These are phyloP conservation scores for Mesaphorura yosii DNA, from an alignment of 1,140 invertebrate genomes.

Conservation along the genomic window DNA sequence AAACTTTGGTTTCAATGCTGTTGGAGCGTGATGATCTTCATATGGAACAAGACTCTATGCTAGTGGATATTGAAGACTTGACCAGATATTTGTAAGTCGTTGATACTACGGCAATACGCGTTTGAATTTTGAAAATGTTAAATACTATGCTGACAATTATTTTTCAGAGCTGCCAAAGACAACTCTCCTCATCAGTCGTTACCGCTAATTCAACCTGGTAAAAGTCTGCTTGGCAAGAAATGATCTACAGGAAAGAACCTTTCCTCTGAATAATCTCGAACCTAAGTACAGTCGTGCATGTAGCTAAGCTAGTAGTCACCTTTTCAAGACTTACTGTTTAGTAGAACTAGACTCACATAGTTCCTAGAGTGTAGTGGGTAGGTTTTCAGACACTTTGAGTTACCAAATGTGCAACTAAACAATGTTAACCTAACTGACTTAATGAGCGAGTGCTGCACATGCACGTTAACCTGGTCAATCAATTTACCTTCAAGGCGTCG, in stretches of 20 bases:
- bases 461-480: no score
- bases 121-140: constrained; percentile 2
- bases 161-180: constrained; percentile 31
- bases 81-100: constrained; percentile 68
- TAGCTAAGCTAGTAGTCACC: no score
- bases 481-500: no score
- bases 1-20: constrained; percentile 30
- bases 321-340: no score
- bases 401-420: no score
- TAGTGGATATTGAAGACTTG: constrained; percentile 91
- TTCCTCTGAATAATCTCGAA: background rate
- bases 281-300: no score
- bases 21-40: constrained; percentile 54
- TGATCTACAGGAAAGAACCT: constrained; percentile 9
- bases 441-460: no score
- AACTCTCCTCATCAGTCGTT: constrained; percentile 31
- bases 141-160: background rate
- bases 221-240: constrained; percentile 26
- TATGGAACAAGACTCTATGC: constrained; percentile 94
- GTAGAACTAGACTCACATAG: no score
- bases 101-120: background rate
- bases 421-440: no score
- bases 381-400: no score
- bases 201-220: constrained; percentile 24
- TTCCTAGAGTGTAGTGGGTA: no score